Evolutionary conservation across 2,113 vertebrate species (phyloP), one percentile per base, ranked within the genome.

Genomic region (Galbula dea): DNA sequence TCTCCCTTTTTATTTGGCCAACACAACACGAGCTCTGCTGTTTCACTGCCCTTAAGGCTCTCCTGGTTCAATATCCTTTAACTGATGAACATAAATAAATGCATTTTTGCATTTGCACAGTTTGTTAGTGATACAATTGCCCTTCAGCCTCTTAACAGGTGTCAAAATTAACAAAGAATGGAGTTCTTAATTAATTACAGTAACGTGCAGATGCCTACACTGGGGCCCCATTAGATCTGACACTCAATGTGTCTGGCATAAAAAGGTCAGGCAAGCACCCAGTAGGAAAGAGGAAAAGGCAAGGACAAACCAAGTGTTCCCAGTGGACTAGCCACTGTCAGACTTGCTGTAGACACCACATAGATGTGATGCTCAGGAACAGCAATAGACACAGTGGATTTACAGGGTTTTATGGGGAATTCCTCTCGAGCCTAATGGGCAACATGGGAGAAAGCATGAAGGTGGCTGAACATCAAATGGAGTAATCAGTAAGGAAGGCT

Each of bases 151-250:
- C 73, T 61, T 82, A 93, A 78, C 74, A 93, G 62, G 73, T 93
- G 81, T 84, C 90, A 94, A 92, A 93, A 95, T 86, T 89, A 84
- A 90, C 57, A 92, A 92, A 94, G 81, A 81, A 87, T 55, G 29
- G 54, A 90, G 90, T 92, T 90, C 90, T 79, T 94, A 93, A 96
- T 91, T 93, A 95, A 93, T 82, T 81, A 90, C 74, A 84, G 69
- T 52, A 90, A 62, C 21, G 37, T 41, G 49, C 11, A 88, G 45
- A 84, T 82, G 73, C 83, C 52, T 88, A 83, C 81, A 94, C 86
- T 78, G 92, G 48, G 26, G 69, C 20, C 73, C 63, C 55, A 84
- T 84, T 81, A 91, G 57, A 78, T 90, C 23, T 90, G 88, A 94
- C 68, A 90, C 61, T 0, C 1, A 57, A 75, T 65, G 89, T 21